These are phyloP conservation scores for Nudaria mundana DNA, from an alignment of 2,888 invertebrate genomes.

Conservation along the genomic window DNA sequence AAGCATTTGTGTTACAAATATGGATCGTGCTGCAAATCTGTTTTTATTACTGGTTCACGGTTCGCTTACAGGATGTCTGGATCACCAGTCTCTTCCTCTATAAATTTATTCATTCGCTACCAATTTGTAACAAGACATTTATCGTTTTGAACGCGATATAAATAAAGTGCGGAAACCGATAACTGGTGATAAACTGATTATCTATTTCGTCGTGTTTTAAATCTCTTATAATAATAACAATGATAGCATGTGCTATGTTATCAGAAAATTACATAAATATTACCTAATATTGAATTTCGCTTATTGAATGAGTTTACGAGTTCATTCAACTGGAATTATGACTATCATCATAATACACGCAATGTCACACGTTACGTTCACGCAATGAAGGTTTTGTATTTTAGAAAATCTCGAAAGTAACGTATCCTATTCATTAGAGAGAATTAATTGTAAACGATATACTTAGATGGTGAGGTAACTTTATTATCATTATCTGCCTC, in stretches of 20 bases:
- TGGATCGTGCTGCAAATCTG: slow-evolving; percentile 28
- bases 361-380: background rate
- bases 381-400: background rate
- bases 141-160: slow-evolving; percentile 12
- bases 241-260: slow-evolving; percentile 12
- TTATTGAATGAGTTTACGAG: background rate
- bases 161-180: slow-evolving; percentile 17
- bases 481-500: too few relatives aligned
- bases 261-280: background rate
- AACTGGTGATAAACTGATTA: slow-evolving; percentile 33
- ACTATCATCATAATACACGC: background rate
- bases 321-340: slow-evolving; percentile 2
- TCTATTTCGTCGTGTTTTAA: slow-evolving; percentile 34
- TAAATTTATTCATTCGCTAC: slow-evolving; percentile 38
- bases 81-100: slow-evolving; percentile 47
- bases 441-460: too few relatives aligned
- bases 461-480: background rate
- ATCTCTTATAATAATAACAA: slow-evolving; percentile 34
- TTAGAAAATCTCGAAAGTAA: too few relatives aligned
- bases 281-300: background rate
- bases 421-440: too few relatives aligned
- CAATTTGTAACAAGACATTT: slow-evolving; percentile 22
- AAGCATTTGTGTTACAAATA: slow-evolving; percentile 36
- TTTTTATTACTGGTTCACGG: slow-evolving; percentile 26
- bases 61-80: slow-evolving; percentile 51